These are phyloP conservation scores for Hirudinaria manillensis DNA, from an alignment of 2,888 invertebrate species.

Conservation along the genomic window DNA sequence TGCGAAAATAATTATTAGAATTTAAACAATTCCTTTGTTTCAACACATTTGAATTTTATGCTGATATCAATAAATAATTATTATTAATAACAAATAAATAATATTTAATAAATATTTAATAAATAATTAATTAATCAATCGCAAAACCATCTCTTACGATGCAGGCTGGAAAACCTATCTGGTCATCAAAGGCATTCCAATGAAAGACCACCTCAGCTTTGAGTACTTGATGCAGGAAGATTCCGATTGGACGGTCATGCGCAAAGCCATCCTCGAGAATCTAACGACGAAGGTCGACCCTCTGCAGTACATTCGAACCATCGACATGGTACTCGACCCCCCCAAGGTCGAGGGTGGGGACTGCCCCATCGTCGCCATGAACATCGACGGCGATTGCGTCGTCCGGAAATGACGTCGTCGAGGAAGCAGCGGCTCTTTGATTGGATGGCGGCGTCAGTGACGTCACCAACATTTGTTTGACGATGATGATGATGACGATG, in stretches of 20 bases:
- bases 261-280: not conserved
- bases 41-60: too few species aligned
- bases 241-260: not conserved
- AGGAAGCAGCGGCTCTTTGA: too few species aligned
- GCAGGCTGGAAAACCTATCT: not conserved
- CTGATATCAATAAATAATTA: too few species aligned
- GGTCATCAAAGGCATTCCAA: not conserved
- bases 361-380: conserved; percentile 21
- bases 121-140: too few species aligned
- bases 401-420: conserved; percentile 7
- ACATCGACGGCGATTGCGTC: conserved; percentile 26
- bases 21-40: too few species aligned
- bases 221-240: conserved; percentile 20
- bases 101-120: too few species aligned
- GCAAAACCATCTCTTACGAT: too few species aligned
- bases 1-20: too few species aligned
- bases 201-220: not conserved
- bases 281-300: conserved; percentile 15
- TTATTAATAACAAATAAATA: too few species aligned
- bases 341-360: not conserved
- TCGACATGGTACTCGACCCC: conserved; percentile 14
- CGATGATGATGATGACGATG: too few species aligned
- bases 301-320: conserved; percentile 17
- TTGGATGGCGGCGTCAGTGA: too few species aligned
- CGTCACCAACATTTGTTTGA: too few species aligned